Evolutionary conservation across 2,888 invertebrate genomes (phyloP).

Genomic region (Ferdinandea cuprea): DNA sequence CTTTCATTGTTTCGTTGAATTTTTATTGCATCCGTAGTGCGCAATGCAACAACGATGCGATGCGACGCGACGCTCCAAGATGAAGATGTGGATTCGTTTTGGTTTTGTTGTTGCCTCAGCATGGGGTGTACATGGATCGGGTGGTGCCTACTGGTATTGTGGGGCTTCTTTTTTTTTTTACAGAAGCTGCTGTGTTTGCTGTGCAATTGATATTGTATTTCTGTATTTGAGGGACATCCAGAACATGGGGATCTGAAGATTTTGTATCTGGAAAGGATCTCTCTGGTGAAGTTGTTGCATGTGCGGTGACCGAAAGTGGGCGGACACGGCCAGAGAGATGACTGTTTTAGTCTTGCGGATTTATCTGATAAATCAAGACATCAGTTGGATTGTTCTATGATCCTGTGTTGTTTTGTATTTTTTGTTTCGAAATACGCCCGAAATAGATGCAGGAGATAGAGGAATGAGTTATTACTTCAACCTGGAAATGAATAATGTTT

Average conservation of each 20-base stretch:
- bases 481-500: neutral
- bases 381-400: constrained; percentile 29
- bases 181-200: constrained; percentile 43
- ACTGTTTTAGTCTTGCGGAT: constrained; percentile 4
- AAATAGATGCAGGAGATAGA: constrained; percentile 7
- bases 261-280: constrained; percentile 28
- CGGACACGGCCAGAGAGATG: constrained; percentile 7
- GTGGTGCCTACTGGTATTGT: constrained; percentile 7
- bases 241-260: constrained; percentile 1
- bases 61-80: constrained; percentile 17
- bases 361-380: constrained; percentile 52
- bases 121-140: constrained; percentile 39
- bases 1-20: constrained; percentile 44
- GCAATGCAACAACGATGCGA: too few relatives aligned
- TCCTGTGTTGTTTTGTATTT: too few relatives aligned
- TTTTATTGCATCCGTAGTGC: constrained; percentile 31
- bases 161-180: constrained; percentile 49
- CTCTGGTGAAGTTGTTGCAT: neutral
- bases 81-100: constrained; percentile 39
- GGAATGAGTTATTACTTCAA: constrained; percentile 27
- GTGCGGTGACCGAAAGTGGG: constrained; percentile 14
- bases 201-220: constrained; percentile 13
- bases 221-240: constrained; percentile 12
- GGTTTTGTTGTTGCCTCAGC: constrained; percentile 33
- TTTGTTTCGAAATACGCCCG: neutral